phyloP scores from a whole-genome alignment of 2,797 vertebrate genomes.

The Enteromius thamalakanensis region DNA sequence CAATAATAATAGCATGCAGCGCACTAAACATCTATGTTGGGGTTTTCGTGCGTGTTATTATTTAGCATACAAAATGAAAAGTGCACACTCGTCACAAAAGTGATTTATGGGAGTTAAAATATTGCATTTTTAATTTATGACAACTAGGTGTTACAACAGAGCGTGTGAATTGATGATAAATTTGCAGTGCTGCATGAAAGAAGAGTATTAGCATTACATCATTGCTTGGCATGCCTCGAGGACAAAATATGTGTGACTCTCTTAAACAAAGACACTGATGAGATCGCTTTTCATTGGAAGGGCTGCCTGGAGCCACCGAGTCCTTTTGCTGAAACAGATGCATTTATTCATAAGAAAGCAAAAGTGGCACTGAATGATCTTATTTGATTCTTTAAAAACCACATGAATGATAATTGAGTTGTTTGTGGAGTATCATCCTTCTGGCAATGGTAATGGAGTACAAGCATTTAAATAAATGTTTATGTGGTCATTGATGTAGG shows the following conservation, averaged over 20 bases:
- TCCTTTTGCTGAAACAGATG: conserved; percentile 15
- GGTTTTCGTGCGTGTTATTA: background rate
- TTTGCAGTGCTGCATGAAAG: conserved; percentile 7
- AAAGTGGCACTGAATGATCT: background rate
- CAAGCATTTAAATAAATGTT: background rate
- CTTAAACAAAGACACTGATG: conserved; percentile 46
- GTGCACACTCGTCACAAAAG: conserved; percentile 15
- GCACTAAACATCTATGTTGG: background rate
- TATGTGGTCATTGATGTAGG: background rate
- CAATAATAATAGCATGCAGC: background rate
- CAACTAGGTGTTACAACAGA: conserved; percentile 5
- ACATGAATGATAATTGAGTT: conserved; percentile 17
- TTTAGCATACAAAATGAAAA: conserved; percentile 7
- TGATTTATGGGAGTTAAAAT: conserved; percentile 14
- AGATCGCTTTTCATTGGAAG: conserved; percentile 35
- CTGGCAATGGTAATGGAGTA: background rate
- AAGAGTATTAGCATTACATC: conserved; percentile 40
- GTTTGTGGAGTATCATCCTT: conserved; percentile 6
- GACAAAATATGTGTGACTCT: conserved; percentile 24
- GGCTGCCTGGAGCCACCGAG: background rate
- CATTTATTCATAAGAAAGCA: background rate
- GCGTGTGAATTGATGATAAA: background rate
- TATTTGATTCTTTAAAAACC: background rate
- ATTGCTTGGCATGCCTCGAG: conserved; percentile 25
- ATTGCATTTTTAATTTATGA: conserved; percentile 8